Evolutionary conservation across 1,140 invertebrate genomes (phyloP).

Genomic region (Drosophila kohkoa): DNA sequence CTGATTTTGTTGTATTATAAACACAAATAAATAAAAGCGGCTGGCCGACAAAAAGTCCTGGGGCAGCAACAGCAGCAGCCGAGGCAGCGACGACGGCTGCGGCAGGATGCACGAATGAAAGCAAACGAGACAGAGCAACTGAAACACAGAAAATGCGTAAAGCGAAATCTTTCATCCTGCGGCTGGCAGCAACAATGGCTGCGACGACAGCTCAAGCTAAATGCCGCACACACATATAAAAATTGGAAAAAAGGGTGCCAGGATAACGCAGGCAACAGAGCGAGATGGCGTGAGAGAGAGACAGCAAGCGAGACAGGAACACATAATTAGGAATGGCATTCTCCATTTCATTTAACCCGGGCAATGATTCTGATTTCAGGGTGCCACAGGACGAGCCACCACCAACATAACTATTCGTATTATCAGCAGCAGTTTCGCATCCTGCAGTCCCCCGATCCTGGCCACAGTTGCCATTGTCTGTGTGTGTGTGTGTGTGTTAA

Average conservation of each 20-base stretch:
- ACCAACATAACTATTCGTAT: constrained; percentile 32
- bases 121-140: constrained; percentile 68
- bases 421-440: constrained; percentile 2
- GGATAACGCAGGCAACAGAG: constrained; percentile 7
- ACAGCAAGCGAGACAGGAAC: constrained; percentile 19
- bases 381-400: constrained; percentile 51
- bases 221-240: constrained; percentile 42
- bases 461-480: constrained; percentile 74
- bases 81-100: constrained; percentile 40
- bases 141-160: constrained; percentile 40
- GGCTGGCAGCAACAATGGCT: constrained; percentile 76
- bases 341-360: constrained; percentile 83
- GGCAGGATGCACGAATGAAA: constrained; percentile 65
- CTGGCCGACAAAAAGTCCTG: constrained; percentile 44
- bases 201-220: constrained; percentile 75
- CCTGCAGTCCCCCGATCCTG: constrained; percentile 29
- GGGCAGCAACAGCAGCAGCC: constrained; percentile 9
- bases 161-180: constrained; percentile 66
- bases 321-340: constrained; percentile 84
- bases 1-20: constrained; percentile 84
- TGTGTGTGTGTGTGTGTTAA: constrained; percentile 51
- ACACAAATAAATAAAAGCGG: constrained; percentile 82
- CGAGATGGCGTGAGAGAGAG: constrained; percentile 17
- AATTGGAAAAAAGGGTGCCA: constrained; percentile 63
- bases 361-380: constrained; percentile 63